These are phyloP conservation scores for Agrochola lota DNA, from an alignment of 2,888 invertebrate species.

Conservation along the genomic window DNA sequence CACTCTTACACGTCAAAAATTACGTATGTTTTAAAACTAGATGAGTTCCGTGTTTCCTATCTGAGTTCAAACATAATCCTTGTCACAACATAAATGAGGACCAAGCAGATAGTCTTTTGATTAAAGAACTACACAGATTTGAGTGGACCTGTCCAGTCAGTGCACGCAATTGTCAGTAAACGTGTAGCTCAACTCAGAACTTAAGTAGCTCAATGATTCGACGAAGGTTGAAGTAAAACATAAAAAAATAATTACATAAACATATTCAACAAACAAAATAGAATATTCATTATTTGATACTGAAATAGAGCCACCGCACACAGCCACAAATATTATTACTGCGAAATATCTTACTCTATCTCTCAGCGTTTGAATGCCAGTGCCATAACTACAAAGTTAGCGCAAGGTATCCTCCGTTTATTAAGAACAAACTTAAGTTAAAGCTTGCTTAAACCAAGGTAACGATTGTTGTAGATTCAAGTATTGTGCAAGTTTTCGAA, in stretches of 20 bases:
- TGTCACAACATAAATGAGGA: neutral
- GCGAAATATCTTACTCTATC: constrained; percentile 1
- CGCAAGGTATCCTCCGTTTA: constrained; percentile 34
- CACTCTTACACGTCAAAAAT: neutral
- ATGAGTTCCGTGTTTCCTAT: neutral
- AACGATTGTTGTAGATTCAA: constrained; percentile 43
- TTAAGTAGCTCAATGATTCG: neutral
- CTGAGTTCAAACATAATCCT: neutral
- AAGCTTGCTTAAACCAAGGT: constrained; percentile 27
- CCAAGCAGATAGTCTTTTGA: neutral
- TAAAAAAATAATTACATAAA: neutral
- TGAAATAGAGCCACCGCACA: neutral
- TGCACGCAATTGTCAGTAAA: neutral
- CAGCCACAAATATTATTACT: neutral
- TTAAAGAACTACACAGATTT: neutral
- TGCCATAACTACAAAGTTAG: constrained; percentile 31
- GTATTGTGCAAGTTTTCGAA: constrained; percentile 44
- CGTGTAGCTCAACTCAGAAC: neutral
- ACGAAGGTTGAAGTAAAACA: neutral
- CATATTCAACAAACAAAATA: neutral
- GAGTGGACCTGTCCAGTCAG: too few relatives aligned
- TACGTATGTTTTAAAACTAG: too few relatives aligned
- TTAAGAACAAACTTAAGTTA: constrained; percentile 44
- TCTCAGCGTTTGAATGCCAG: constrained; percentile 18
- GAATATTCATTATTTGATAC: neutral